Percentiles rank a stretch among this genome's conserved stretches.
Evolutionary conservation across 2,113 vertebrate species (phyloP).

Genomic region (Pholis gunnellus): DNA sequence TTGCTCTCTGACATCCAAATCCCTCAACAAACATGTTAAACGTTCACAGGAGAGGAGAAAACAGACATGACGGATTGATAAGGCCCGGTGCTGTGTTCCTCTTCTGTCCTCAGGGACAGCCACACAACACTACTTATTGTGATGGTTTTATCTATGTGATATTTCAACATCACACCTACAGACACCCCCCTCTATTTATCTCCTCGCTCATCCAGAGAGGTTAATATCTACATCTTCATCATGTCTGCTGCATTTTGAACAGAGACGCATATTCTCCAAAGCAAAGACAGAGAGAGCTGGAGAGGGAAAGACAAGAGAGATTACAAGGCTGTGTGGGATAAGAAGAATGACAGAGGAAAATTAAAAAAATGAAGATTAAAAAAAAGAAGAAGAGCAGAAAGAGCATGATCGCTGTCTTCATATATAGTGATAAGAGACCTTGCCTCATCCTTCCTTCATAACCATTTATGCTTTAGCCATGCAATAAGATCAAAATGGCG

Average conservation of each 20-base stretch:
- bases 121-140: conserved; percentile 27
- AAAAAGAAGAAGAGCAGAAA: not conserved
- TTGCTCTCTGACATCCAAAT: conserved; percentile 11
- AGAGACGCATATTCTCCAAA: conserved; percentile 1
- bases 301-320: conserved; percentile 37
- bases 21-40: conserved; percentile 39
- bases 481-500: not conserved
- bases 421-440: conserved; percentile 15
- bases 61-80: conserved; percentile 51
- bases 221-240: conserved; percentile 63
- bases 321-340: conserved; percentile 25
- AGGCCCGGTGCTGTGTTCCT: conserved; percentile 38
- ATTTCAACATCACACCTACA: conserved; percentile 39
- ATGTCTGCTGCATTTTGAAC: conserved; percentile 35
- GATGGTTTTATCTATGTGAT: conserved; percentile 57
- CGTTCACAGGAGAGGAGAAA: conserved; percentile 31
- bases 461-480: not conserved
- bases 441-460: not conserved
- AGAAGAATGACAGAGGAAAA: conserved; percentile 29
- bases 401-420: conserved; percentile 24
- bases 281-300: conserved; percentile 38
- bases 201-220: conserved; percentile 47
- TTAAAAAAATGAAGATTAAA: conserved; percentile 19
- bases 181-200: conserved; percentile 50
- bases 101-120: conserved; percentile 36